Percentiles rank a stretch among this genome's conserved stretches.
Evolutionary conservation across 1,140 invertebrate species (phyloP).

Genomic region (Megalonaias nervosa): DNA sequence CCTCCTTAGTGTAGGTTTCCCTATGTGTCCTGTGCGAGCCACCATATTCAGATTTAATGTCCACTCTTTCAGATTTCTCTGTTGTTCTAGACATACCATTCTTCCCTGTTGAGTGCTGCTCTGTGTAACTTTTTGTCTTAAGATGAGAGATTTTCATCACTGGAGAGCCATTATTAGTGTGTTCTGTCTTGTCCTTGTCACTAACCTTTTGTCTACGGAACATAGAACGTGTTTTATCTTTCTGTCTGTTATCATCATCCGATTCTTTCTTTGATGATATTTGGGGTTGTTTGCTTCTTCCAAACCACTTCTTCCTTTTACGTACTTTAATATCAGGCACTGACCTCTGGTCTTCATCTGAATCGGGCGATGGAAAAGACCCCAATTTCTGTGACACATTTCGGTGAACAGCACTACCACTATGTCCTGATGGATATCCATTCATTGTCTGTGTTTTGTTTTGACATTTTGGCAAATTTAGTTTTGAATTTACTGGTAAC

Average conservation of each 20-base stretch:
- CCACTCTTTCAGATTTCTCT: no score
- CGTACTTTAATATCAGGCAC: not conserved
- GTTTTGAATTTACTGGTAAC: constrained; percentile 6
- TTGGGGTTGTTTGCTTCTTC: constrained; percentile 19
- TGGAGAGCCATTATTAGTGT: no score
- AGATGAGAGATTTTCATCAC: no score
- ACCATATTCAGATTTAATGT: no score
- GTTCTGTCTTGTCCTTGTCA: no score
- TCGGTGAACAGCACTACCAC: constrained; percentile 3
- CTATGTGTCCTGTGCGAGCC: no score
- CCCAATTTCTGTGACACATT: constrained; percentile 27
- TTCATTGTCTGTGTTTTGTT: not conserved
- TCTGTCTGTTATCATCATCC: not conserved
- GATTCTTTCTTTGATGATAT: constrained; percentile 9
- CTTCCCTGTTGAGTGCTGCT: no score
- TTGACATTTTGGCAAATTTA: not conserved
- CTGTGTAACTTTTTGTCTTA: no score
- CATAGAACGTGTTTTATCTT: not conserved
- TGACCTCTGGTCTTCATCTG: constrained; percentile 22
- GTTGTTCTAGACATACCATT: no score
- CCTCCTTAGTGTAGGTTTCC: no score
- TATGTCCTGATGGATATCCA: not conserved
- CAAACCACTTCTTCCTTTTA: constrained; percentile 31
- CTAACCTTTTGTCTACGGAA: no score
- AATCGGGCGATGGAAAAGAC: constrained; percentile 27